These are phyloP conservation scores for Mormyrops attenuatus DNA, from an alignment of 2,797 vertebrate species.

Conservation along the genomic window DNA sequence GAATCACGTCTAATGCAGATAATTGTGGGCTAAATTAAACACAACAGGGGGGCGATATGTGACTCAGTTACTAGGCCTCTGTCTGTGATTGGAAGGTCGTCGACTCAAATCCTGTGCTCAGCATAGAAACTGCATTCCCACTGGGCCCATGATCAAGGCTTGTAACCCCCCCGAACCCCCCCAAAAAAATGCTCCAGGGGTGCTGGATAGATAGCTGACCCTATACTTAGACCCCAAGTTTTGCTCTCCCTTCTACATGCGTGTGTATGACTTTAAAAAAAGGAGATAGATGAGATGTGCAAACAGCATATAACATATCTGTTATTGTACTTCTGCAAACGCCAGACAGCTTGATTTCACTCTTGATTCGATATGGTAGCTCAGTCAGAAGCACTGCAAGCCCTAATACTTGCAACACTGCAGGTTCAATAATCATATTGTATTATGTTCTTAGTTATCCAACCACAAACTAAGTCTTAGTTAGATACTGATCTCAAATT, in stretches of 20 bases:
- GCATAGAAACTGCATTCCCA: neutral
- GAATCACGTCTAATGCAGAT: neutral
- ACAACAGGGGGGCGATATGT: neutral
- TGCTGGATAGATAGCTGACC: neutral
- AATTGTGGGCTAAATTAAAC: neutral
- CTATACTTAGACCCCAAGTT: neutral
- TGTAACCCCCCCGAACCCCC: neutral
- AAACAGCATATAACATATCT: neutral
- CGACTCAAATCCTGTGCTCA: neutral
- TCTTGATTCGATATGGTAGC: neutral
- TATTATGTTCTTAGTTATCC: neutral
- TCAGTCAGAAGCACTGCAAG: neutral
- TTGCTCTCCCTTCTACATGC: neutral
- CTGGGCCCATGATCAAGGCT: neutral
- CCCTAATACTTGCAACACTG: neutral
- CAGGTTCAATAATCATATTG: neutral
- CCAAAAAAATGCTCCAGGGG: neutral
- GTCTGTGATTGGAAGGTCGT: neutral
- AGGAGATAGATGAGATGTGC: neutral
- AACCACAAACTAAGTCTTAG: neutral
- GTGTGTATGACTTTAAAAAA: neutral
- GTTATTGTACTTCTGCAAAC: neutral
- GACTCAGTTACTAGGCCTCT: neutral
- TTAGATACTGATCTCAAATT: neutral
- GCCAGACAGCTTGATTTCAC: neutral